These are phyloP conservation scores for Henricia sp. DNA, from an alignment of 53 echinoderm and acorn worm species.

Conservation along the genomic window DNA sequence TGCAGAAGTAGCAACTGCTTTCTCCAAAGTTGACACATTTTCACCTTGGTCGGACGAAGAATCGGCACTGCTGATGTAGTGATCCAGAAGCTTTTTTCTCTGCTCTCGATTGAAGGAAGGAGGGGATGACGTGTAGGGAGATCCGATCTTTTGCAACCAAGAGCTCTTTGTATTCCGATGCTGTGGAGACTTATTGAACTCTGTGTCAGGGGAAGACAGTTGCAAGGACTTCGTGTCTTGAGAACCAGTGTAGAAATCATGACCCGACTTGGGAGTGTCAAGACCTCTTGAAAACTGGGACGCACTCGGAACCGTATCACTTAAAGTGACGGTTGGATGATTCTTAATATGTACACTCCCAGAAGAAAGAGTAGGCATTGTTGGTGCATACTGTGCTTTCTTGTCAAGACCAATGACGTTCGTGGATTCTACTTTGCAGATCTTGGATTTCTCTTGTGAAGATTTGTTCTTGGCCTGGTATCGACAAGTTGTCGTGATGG, in stretches of 20 bases:
- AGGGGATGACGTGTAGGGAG: neutral
- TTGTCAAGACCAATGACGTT: no score
- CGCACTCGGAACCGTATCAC: no score
- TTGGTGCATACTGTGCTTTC: no score
- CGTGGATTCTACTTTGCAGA: neutral
- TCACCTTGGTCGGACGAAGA: constrained; percentile 6
- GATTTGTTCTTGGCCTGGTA: constrained; percentile 10
- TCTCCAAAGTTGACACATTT: no score
- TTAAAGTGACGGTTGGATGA: no score
- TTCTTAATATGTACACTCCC: no score
- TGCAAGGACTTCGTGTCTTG: no score
- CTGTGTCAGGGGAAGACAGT: no score
- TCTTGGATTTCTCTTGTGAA: neutral
- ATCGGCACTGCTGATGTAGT: constrained; percentile 13
- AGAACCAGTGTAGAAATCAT: no score
- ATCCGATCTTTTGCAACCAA: neutral
- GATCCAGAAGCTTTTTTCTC: constrained; percentile 12
- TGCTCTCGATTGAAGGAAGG: constrained; percentile 7
- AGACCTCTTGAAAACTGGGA: no score
- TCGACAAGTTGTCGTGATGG: neutral
- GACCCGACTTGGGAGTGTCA: no score
- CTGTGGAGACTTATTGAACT: neutral
- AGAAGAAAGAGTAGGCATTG: no score
- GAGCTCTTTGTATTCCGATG: neutral
- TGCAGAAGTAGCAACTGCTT: neutral